Conservation (phyloP, 2,888 invertebrate genomes). For the Eubasilissa splendida region DNA sequence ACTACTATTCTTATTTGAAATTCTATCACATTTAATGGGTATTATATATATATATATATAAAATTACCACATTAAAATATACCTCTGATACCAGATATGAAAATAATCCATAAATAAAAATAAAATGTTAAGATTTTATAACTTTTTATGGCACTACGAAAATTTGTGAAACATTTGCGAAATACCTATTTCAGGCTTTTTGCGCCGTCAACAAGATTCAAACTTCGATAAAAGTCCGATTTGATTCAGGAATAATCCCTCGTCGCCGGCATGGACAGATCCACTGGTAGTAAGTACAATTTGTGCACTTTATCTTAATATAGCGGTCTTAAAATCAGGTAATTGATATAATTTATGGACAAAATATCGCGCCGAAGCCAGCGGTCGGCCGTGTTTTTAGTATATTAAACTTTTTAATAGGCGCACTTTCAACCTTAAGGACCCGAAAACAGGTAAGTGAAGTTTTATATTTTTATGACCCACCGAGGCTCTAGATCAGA, state of each 20-base stretch:
- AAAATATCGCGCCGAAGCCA: neutral
- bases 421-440: constrained; percentile 1
- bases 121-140: too few relatives aligned
- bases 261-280: neutral
- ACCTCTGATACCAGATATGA: too few relatives aligned
- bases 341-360: constrained; percentile 32
- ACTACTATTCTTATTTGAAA: too few relatives aligned
- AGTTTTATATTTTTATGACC: neutral
- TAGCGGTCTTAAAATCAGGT: constrained; percentile 17
- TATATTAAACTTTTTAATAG: constrained; percentile 6
- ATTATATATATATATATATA: too few relatives aligned
- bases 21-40: too few relatives aligned
- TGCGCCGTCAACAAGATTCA: constrained; percentile 1
- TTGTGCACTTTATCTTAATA: constrained; percentile 24
- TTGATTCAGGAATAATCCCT: constrained; percentile 4
- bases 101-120: too few relatives aligned
- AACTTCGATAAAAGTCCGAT: constrained; percentile 12
- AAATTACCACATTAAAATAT: too few relatives aligned
- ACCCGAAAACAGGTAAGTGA: neutral
- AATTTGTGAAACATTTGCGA: too few relatives aligned
- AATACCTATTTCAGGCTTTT: too few relatives aligned
- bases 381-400: neutral
- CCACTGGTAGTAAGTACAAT: neutral
- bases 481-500: neutral
- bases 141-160: too few relatives aligned